Evolutionary conservation across 2,888 invertebrate genomes (phyloP), one percentile per base, ranked within the genome.

Genomic region (Xylota segnis): DNA sequence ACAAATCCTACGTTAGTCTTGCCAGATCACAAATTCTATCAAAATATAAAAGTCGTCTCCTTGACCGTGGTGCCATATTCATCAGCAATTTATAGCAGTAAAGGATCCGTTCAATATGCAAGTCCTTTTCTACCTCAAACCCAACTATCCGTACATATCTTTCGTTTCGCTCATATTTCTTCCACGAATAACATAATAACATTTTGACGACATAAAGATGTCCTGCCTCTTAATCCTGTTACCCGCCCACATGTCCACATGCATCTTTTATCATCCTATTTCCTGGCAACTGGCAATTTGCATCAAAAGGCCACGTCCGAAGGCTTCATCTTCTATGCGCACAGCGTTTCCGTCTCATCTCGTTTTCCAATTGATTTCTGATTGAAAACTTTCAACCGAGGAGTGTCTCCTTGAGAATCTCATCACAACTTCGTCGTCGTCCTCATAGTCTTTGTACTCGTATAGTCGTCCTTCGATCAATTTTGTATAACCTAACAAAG

Each of bases 351-450:
- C 45, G 72, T 71, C 79, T 84, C 79, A 84, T 79, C 84, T 84
- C 84, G 70, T 79, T 84, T 84, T 84, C 84, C 84, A 75, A 84
- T 84, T 84, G 84, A 84, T 84, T 84, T 84, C 84, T 84, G 84
- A 84, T 79, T 84, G 84, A 84, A 84, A 84, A 84, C 84, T 84
- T 79, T 70, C 79, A 84, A 77, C 59, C 65, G 14, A 61, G 12
- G 43, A 79, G 70, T 79, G 65, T 58, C 75, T 79, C 40, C 71
- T 79, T 52, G 56, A 70, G 65, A 79, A 71, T 79, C 84, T 84
- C 70, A 59, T 75, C 75, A 71, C 58, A 84, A 72, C 59, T 75
- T 84, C 7, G 56, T 56, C 54, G 12, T 56, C 12, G 43, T 40
- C 37, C 43, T 68, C 50, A 61, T 68, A 40, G 43, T 40, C 37